Conservation (phyloP, 2,113 vertebrate species). For the Ahaetulla prasina region DNA sequence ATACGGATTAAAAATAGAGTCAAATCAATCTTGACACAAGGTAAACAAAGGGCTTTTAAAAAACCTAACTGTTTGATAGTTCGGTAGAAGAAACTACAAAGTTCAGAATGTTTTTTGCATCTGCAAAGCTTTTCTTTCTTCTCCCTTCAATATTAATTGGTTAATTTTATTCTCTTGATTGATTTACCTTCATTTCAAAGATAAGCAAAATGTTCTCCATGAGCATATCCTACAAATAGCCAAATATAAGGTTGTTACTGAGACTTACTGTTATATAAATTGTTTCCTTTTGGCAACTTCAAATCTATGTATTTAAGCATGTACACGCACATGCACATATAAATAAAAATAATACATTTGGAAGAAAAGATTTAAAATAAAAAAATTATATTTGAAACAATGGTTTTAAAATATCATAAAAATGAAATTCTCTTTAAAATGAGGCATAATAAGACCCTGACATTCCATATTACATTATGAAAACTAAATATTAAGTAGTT, state of each 20-base stretch:
- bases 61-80: constrained; percentile 2
- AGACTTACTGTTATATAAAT: not conserved
- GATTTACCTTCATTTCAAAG: not conserved
- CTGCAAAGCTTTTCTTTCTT: constrained; percentile 14
- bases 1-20: constrained; percentile 54
- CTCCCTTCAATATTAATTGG: not conserved
- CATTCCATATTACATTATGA: not conserved
- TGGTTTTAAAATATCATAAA: not conserved
- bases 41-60: constrained; percentile 51
- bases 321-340: not conserved
- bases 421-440: not conserved
- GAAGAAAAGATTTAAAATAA: not conserved
- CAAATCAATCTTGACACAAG: constrained; percentile 38
- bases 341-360: not conserved
- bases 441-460: not conserved
- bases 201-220: not conserved
- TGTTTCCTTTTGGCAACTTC: not conserved
- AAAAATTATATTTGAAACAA: not conserved
- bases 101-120: not conserved
- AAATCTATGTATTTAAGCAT: not conserved
- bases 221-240: not conserved
- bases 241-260: not conserved
- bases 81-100: constrained; percentile 44
- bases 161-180: not conserved
- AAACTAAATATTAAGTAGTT: not conserved